These are phyloP conservation scores for Geococcyx californianus DNA, from an alignment of 2,113 vertebrate species.

Conservation along the genomic window DNA sequence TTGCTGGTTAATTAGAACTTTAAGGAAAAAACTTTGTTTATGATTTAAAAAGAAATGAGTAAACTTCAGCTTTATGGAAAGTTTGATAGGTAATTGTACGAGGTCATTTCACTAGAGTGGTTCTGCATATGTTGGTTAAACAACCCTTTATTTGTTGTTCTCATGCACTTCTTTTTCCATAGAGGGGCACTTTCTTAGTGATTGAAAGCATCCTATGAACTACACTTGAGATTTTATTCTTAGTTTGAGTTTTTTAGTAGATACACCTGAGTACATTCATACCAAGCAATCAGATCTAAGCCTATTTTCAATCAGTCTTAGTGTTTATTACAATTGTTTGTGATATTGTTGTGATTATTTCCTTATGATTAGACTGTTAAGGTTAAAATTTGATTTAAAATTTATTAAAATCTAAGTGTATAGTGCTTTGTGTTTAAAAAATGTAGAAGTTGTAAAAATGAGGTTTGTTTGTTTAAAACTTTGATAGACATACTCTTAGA, in stretches of 20 bases:
- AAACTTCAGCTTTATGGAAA: not conserved
- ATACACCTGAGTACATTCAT: not conserved
- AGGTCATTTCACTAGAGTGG: not conserved
- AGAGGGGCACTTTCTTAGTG: not conserved
- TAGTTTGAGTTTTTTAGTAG: not conserved
- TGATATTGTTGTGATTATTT: not conserved
- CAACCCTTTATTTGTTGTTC: not conserved
- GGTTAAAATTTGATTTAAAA: not conserved
- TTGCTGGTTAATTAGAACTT: not conserved
- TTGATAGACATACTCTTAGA: not conserved
- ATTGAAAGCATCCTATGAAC: not conserved
- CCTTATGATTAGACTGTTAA: not conserved
- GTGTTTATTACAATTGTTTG: not conserved
- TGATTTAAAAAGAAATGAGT: not conserved
- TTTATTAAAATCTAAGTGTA: not conserved
- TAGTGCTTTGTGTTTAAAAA: not conserved
- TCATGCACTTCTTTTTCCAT: not conserved
- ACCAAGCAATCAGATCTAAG: not conserved
- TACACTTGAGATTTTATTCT: not conserved
- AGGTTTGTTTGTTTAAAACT: not conserved
- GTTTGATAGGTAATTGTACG: not conserved
- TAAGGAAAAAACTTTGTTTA: not conserved
- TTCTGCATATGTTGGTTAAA: not conserved
- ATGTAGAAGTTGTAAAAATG: not conserved
- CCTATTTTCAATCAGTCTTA: not conserved